Conservation (phyloP, 2,113 vertebrate genomes). For the Acrocephalus kingi region DNA sequence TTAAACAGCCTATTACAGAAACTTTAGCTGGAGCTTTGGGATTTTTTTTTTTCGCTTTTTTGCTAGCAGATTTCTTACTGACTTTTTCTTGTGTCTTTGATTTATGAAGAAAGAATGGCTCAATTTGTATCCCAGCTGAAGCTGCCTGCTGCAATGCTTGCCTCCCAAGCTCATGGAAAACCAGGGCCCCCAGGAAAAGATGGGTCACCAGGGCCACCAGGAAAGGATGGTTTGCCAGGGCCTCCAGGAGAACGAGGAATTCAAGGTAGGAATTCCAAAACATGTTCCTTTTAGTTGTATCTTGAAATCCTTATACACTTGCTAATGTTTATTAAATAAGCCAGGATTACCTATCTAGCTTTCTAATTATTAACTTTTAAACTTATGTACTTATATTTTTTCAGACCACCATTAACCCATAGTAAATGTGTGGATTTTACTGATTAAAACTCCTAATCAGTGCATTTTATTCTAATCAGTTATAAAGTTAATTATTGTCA, state of each 20-base stretch:
- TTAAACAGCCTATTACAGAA: not conserved
- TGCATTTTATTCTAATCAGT: constrained; percentile 61
- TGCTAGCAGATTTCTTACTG: not conserved
- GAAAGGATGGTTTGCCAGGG: constrained; percentile 88
- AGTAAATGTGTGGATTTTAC: constrained; percentile 54
- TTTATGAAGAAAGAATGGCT: constrained; percentile 79
- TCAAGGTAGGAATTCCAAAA: constrained; percentile 82
- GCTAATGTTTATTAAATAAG: constrained; percentile 42
- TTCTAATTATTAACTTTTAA: constrained; percentile 68
- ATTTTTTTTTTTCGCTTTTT: not conserved
- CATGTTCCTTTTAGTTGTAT: not conserved
- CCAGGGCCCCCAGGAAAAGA: constrained; percentile 90
- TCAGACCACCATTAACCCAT: constrained; percentile 59
- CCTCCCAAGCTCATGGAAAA: constrained; percentile 84
- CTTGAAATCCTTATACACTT: constrained; percentile 3
- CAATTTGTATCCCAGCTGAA: constrained; percentile 80
- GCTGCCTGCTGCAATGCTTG: constrained; percentile 88
- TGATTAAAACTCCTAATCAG: constrained; percentile 64
- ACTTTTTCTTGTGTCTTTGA: constrained; percentile 19
- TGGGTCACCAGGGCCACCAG: constrained; percentile 87
- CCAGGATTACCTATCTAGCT: constrained; percentile 26
- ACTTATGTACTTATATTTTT: constrained; percentile 48
- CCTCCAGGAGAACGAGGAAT: constrained; percentile 88
- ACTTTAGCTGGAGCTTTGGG: not conserved
- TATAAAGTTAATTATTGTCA: constrained; percentile 21